These are phyloP conservation scores for Alloscopus bannaensis DNA, from an alignment of 2,888 invertebrate species.

Conservation along the genomic window DNA sequence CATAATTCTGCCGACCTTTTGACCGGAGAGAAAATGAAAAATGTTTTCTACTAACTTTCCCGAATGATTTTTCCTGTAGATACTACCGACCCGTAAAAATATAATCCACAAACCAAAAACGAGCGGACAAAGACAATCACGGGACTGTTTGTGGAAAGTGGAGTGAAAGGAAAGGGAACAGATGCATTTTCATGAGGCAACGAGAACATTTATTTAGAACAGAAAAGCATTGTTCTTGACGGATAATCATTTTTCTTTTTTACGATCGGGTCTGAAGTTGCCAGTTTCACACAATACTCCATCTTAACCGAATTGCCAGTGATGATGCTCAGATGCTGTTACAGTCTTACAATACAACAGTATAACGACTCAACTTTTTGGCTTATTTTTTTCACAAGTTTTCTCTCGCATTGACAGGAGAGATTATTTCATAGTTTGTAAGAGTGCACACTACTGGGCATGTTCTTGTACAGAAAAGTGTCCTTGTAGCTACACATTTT, in stretches of 20 bases:
- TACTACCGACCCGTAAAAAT: too few relatives aligned
- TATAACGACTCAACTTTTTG: neutral
- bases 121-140: neutral
- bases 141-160: slow-evolving; percentile 3
- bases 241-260: slow-evolving; percentile 8
- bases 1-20: neutral
- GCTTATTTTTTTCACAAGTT: neutral
- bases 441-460: too few relatives aligned
- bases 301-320: neutral
- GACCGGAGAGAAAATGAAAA: neutral
- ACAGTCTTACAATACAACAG: too few relatives aligned
- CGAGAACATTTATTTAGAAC: neutral
- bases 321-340: neutral
- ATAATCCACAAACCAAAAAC: too few relatives aligned
- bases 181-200: slow-evolving; percentile 12
- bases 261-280: neutral
- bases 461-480: too few relatives aligned
- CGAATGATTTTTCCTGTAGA: too few relatives aligned
- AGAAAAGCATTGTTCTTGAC: slow-evolving; percentile 8
- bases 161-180: neutral
- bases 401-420: neutral
- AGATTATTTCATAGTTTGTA: neutral
- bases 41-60: neutral
- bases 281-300: neutral
- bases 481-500: too few relatives aligned